Conservation (phyloP, 2,888 invertebrate species). For the Scaptomyza parva region DNA sequence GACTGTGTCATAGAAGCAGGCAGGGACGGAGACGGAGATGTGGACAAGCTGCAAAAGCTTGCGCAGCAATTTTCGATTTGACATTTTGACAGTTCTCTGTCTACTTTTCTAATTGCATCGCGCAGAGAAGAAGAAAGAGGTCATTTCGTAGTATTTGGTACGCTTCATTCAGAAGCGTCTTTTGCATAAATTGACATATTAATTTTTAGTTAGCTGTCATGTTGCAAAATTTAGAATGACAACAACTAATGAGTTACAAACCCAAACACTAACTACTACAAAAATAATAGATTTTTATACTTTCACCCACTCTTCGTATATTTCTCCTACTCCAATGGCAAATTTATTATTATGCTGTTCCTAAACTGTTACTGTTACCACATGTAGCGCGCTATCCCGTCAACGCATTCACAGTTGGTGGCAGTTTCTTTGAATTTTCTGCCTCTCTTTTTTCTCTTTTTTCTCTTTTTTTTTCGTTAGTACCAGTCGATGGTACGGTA, state of each 20-base stretch:
- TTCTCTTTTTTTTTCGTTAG: background rate
- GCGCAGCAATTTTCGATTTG: constrained; percentile 77
- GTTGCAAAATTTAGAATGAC: constrained; percentile 53
- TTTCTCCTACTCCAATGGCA: background rate
- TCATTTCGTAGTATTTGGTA: constrained; percentile 37
- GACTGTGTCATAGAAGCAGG: background rate
- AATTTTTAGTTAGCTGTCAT: constrained; percentile 66
- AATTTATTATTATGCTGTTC: constrained; percentile 14
- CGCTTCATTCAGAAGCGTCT: constrained; percentile 56
- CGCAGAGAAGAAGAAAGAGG: constrained; percentile 1
- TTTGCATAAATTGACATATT: constrained; percentile 78
- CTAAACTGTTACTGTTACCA: constrained; percentile 45
- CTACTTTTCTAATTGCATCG: constrained; percentile 72
- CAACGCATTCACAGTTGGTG: constrained; percentile 65
- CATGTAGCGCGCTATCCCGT: constrained; percentile 46
- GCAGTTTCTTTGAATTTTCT: constrained; percentile 52
- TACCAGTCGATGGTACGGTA: background rate
- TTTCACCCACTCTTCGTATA: background rate
- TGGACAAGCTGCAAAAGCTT: constrained; percentile 43
- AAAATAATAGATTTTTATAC: background rate
- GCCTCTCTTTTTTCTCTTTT: background rate
- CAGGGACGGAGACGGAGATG: background rate
- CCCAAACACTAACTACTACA: background rate
- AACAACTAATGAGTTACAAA: constrained; percentile 57
- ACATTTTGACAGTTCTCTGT: constrained; percentile 72